These are phyloP conservation scores for Heliconius hortense DNA, from an alignment of 2,888 invertebrate genomes.

Conservation along the genomic window DNA sequence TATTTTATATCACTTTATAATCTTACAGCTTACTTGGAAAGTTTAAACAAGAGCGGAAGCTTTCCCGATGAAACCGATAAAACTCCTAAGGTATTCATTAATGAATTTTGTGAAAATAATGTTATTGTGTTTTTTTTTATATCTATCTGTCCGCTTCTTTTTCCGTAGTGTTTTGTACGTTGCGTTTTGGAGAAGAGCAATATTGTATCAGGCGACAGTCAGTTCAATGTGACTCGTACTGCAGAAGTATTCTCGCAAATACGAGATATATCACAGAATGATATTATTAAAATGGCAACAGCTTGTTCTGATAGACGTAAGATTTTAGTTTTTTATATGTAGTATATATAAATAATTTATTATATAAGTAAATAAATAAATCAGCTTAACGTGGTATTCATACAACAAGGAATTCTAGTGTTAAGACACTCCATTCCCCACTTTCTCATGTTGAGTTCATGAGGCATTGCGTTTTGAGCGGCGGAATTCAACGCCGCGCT, in stretches of 20 bases:
- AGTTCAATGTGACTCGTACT: slow-evolving; percentile 64
- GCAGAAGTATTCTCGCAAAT: slow-evolving; percentile 59
- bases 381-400: no score
- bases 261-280: slow-evolving; percentile 51
- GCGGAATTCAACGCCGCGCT: no score
- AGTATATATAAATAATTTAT: background rate
- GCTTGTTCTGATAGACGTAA: slow-evolving; percentile 64
- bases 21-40: slow-evolving; percentile 69
- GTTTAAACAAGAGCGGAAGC: slow-evolving; percentile 78
- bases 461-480: no score
- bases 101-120: no score
- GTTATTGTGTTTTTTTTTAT: no score
- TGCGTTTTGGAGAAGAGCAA: slow-evolving; percentile 77
- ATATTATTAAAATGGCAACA: slow-evolving; percentile 57
- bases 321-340: slow-evolving; percentile 29
- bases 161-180: slow-evolving; percentile 76
- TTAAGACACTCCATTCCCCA: no score
- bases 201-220: slow-evolving; percentile 69
- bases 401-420: no score
- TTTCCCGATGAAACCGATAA: slow-evolving; percentile 81
- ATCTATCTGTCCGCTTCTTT: background rate
- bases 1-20: background rate
- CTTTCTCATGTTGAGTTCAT: no score
- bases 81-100: slow-evolving; percentile 76
- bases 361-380: no score